Evolutionary conservation across 2,888 invertebrate genomes (phyloP).

Genomic region (Acheta domesticus): DNA sequence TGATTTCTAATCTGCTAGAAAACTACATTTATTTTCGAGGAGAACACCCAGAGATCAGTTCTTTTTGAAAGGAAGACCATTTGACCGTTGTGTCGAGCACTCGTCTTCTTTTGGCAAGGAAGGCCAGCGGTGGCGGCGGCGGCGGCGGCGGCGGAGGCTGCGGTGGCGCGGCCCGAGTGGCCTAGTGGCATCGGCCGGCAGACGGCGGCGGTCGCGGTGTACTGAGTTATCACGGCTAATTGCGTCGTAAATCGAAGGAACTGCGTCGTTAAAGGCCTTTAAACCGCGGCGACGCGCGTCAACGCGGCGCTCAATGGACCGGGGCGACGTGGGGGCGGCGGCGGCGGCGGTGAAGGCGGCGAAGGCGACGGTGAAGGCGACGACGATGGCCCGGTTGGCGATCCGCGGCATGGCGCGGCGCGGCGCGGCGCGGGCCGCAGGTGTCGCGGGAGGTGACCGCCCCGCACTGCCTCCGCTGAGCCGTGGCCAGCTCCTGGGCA

Average conservation of each 20-base stretch:
- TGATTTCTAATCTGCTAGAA: too few species aligned
- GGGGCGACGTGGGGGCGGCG: neutral
- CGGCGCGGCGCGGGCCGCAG: too few species aligned
- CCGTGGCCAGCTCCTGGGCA: too few species aligned
- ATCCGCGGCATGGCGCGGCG: too few species aligned
- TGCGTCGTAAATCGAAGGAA: conserved; percentile 5
- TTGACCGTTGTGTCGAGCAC: neutral
- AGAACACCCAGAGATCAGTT: too few species aligned
- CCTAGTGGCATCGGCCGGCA: too few species aligned
- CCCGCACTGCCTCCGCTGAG: too few species aligned
- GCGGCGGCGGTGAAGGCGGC: neutral
- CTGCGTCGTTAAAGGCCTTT: conserved; percentile 18
- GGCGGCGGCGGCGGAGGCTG: too few species aligned
- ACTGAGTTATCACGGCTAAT: conserved; percentile 18
- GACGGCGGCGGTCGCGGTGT: neutral
- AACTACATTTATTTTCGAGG: too few species aligned
- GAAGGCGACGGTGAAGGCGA: neutral
- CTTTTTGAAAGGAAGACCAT: neutral
- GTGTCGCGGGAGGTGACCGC: too few species aligned
- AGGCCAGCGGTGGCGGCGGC: neutral
- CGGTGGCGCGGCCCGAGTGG: too few species aligned
- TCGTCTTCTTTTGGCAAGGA: neutral
- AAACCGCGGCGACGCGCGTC: conserved; percentile 8
- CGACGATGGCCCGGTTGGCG: too few species aligned
- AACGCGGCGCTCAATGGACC: neutral